phyloP scores from a whole-genome alignment of 2,888 invertebrate species.

The Phortica magna region DNA sequence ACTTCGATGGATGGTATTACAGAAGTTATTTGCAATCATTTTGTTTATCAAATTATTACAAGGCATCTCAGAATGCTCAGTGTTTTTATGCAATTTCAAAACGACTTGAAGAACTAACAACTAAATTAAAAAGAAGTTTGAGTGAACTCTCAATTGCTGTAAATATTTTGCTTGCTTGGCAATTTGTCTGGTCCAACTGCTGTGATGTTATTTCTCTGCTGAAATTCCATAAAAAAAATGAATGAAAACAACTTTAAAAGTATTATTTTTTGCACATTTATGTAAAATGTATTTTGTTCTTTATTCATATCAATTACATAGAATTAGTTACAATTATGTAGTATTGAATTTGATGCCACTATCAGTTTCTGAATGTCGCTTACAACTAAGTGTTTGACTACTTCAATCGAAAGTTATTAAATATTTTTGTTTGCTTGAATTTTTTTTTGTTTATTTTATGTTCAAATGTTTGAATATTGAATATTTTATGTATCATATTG shows the following conservation, averaged over 20 bases:
- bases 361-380: not conserved
- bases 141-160: too few relatives aligned
- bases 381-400: constrained; percentile 27
- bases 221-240: not conserved
- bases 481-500: constrained; percentile 16
- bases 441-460: not conserved
- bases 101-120: too few relatives aligned
- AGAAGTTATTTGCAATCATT: too few relatives aligned
- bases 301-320: not conserved
- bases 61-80: too few relatives aligned
- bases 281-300: not conserved
- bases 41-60: too few relatives aligned
- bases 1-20: too few relatives aligned
- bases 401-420: constrained; percentile 10
- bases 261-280: not conserved
- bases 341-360: constrained; percentile 1
- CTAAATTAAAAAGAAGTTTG: too few relatives aligned
- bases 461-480: constrained; percentile 10
- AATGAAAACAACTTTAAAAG: not conserved
- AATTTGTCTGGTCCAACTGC: too few relatives aligned
- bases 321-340: not conserved
- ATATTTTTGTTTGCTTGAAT: not conserved
- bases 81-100: too few relatives aligned
- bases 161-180: too few relatives aligned
- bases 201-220: too few relatives aligned